Percentiles rank a stretch among this genome's conserved stretches.
Evolutionary conservation across 2,113 vertebrate genomes (phyloP).

Genomic region (Catagonus wagneri): DNA sequence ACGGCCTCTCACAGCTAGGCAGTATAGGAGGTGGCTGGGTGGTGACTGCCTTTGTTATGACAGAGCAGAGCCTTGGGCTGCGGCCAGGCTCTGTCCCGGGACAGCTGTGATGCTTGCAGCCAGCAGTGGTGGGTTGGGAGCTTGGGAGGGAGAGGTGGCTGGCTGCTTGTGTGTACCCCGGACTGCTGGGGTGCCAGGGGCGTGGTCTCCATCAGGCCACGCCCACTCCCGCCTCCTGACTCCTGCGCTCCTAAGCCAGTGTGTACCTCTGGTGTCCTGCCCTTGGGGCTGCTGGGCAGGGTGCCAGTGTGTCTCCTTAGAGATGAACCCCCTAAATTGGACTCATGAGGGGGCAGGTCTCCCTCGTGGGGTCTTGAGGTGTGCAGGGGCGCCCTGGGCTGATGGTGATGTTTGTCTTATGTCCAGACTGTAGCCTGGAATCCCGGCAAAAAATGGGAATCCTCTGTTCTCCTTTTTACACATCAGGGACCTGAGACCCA

Average conservation of each 20-base stretch:
- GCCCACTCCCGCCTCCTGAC: neutral
- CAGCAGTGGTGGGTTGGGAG: rapidly evolving
- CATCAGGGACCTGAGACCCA: neutral
- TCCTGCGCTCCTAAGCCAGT: neutral
- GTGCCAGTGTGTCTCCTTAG: neutral
- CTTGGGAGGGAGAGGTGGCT: neutral
- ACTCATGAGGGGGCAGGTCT: neutral
- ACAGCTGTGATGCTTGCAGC: neutral
- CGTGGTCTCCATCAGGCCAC: neutral
- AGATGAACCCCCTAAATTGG: no score
- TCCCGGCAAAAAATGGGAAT: neutral
- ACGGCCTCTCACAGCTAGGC: neutral
- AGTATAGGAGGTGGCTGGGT: neutral
- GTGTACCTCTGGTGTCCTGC: neutral
- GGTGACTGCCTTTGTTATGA: constrained; percentile 59
- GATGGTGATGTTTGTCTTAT: neutral
- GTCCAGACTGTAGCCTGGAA: neutral
- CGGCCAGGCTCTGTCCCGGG: constrained; percentile 51
- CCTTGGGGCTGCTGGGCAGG: neutral
- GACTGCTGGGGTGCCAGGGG: neutral
- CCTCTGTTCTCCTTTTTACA: neutral
- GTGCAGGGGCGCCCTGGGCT: neutral
- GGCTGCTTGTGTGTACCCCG: no score
- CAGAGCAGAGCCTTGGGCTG: constrained; percentile 25
- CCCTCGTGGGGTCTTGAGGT: rapidly evolving